Evolutionary conservation across 2,888 invertebrate genomes (phyloP).

Genomic region (Clostera curtula): DNA sequence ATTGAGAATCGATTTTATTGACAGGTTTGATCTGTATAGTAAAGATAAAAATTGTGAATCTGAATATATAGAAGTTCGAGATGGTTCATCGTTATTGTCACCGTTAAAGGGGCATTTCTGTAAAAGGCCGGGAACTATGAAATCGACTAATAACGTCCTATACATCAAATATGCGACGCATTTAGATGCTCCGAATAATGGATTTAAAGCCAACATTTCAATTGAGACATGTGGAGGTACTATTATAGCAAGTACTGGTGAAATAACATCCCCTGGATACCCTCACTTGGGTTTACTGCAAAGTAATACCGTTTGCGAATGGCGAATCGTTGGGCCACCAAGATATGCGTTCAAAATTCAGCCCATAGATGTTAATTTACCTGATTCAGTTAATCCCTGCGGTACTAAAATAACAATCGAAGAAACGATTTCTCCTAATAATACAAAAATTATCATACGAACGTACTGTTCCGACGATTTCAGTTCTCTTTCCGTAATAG

Average conservation of each 20-base stretch:
- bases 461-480: constrained; percentile 32
- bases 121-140: constrained; percentile 71
- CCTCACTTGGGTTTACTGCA: constrained; percentile 72
- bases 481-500: constrained; percentile 19
- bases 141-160: constrained; percentile 79
- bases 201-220: constrained; percentile 82
- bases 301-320: constrained; percentile 79
- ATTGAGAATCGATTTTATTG: constrained; percentile 84
- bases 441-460: constrained; percentile 34
- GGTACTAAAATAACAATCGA: constrained; percentile 49
- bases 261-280: constrained; percentile 80
- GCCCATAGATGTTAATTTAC: constrained; percentile 38
- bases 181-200: constrained; percentile 80
- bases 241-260: constrained; percentile 72
- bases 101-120: constrained; percentile 80
- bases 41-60: constrained; percentile 35
- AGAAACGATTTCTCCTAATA: constrained; percentile 39
- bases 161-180: constrained; percentile 83
- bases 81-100: constrained; percentile 85
- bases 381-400: constrained; percentile 40
- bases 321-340: constrained; percentile 75
- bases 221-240: constrained; percentile 80
- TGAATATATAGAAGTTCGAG: constrained; percentile 86
- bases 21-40: constrained; percentile 81
- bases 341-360: constrained; percentile 33